Conservation (phyloP, 2,888 invertebrate species). For the Ophion slaviceki region DNA sequence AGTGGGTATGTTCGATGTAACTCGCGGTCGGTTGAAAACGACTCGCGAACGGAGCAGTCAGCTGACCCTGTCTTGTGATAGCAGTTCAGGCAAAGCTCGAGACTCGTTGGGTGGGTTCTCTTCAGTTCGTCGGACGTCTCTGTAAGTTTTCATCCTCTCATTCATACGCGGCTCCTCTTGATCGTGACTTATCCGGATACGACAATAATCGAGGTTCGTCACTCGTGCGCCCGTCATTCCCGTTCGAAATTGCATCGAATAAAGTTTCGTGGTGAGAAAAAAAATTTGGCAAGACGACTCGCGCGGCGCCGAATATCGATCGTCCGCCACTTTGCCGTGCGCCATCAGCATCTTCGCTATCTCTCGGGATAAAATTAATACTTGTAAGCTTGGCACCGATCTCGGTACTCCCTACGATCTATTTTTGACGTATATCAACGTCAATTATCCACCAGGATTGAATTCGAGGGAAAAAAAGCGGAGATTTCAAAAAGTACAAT, state of each 20-base stretch:
- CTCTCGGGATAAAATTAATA: slow-evolving; percentile 57
- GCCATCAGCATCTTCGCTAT: slow-evolving; percentile 70
- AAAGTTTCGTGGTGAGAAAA: background rate
- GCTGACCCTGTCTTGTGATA: slow-evolving; percentile 83
- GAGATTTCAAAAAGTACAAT: background rate
- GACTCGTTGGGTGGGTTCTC: slow-evolving; percentile 74
- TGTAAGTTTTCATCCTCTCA: slow-evolving; percentile 67
- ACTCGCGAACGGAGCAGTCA: slow-evolving; percentile 75
- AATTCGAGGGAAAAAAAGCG: background rate
- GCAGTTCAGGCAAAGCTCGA: slow-evolving; percentile 73
- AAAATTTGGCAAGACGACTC: background rate
- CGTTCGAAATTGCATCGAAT: background rate
- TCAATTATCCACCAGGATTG: background rate
- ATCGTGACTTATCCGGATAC: slow-evolving; percentile 7
- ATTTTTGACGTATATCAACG: slow-evolving; percentile 1
- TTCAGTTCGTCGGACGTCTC: slow-evolving; percentile 71
- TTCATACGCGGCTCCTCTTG: slow-evolving; percentile 29
- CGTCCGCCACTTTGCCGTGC: slow-evolving; percentile 72
- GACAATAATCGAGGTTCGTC: background rate
- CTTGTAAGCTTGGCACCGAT: slow-evolving; percentile 26
- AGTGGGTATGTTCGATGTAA: background rate
- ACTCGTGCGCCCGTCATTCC: background rate
- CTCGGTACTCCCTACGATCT: slow-evolving; percentile 1
- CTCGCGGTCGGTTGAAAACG: slow-evolving; percentile 53
- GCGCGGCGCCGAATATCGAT: slow-evolving; percentile 73